Percentiles rank a stretch among this genome's conserved stretches.
phyloP scores from a whole-genome alignment of 1,140 invertebrate species.

The Trypoxylus dichotomus region DNA sequence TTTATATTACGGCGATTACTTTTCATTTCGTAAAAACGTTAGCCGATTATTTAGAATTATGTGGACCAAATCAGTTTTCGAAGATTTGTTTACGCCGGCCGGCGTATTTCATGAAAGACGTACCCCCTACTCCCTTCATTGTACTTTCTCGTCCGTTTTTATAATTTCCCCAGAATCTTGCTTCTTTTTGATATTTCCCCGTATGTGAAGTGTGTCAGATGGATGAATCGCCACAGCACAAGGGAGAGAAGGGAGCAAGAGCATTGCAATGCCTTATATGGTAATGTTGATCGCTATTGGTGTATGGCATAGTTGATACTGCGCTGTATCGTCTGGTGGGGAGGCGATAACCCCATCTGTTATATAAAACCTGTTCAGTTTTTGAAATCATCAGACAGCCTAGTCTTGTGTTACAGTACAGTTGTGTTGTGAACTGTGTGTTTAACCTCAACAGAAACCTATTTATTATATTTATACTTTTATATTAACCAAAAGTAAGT shows the following conservation, averaged over 20 bases:
- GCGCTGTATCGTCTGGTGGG: conserved; percentile 28
- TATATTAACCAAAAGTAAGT: conserved; percentile 41
- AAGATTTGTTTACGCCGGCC: conserved; percentile 22
- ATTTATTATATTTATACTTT: conserved; percentile 41
- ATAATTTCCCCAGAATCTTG: neutral
- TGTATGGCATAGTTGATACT: conserved; percentile 34
- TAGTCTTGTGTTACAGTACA: conserved; percentile 43
- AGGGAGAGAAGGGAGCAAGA: conserved; percentile 40
- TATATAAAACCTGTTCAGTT: conserved; percentile 43
- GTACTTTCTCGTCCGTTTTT: conserved; percentile 12
- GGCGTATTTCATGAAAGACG: conserved; percentile 1
- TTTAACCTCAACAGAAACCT: conserved; percentile 28
- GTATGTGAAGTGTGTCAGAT: conserved; percentile 33
- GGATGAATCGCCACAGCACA: neutral
- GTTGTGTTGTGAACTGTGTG: conserved; percentile 34
- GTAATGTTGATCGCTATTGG: conserved; percentile 53
- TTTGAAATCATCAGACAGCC: conserved; percentile 43
- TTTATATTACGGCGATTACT: neutral
- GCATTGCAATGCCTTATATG: conserved; percentile 53
- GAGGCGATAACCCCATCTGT: conserved; percentile 41
- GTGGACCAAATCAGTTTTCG: neutral
- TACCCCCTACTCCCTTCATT: neutral
- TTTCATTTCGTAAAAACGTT: conserved; percentile 8
- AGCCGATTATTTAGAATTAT: neutral
- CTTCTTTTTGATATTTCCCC: conserved; percentile 16